Conservation (phyloP, 2,888 invertebrate genomes). For the Rosalia funebris region DNA sequence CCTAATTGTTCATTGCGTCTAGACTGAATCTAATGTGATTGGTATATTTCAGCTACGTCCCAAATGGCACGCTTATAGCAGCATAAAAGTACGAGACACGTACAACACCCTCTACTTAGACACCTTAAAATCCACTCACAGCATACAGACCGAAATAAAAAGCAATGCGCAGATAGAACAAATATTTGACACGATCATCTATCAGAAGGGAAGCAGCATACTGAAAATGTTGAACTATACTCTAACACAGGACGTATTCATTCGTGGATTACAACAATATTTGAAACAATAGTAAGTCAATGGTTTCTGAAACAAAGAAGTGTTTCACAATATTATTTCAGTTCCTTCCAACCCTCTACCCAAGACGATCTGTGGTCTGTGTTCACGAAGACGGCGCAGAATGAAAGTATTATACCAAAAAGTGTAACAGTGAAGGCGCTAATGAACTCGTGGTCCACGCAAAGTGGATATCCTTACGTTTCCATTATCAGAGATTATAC, state of each 20-base stretch:
- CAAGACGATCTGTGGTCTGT: conserved; percentile 76
- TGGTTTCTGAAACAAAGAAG: no score
- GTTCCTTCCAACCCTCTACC: conserved; percentile 71
- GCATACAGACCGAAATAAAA: conserved; percentile 66
- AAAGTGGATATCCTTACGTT: conserved; percentile 76
- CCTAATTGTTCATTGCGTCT: no score
- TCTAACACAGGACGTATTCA: conserved; percentile 66
- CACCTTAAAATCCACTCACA: conserved; percentile 68
- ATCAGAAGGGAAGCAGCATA: conserved; percentile 66
- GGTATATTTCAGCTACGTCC: conserved; percentile 70
- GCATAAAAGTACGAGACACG: conserved; percentile 66
- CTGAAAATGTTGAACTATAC: conserved; percentile 72
- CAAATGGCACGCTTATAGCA: conserved; percentile 68
- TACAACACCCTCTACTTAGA: conserved; percentile 69
- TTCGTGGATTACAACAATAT: conserved; percentile 67
- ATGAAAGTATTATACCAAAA: conserved; percentile 56
- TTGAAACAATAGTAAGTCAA: conserved; percentile 69
- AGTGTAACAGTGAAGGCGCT: conserved; percentile 68
- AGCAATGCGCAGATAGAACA: conserved; percentile 70
- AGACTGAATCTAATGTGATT: no score
- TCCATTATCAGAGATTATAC: conserved; percentile 68
- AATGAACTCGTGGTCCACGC: conserved; percentile 79
- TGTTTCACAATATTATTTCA: no score
- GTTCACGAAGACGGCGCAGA: conserved; percentile 61
- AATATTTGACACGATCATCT: conserved; percentile 66